phyloP scores from a whole-genome alignment of 2,113 vertebrate genomes.

The Serinus canaria region DNA sequence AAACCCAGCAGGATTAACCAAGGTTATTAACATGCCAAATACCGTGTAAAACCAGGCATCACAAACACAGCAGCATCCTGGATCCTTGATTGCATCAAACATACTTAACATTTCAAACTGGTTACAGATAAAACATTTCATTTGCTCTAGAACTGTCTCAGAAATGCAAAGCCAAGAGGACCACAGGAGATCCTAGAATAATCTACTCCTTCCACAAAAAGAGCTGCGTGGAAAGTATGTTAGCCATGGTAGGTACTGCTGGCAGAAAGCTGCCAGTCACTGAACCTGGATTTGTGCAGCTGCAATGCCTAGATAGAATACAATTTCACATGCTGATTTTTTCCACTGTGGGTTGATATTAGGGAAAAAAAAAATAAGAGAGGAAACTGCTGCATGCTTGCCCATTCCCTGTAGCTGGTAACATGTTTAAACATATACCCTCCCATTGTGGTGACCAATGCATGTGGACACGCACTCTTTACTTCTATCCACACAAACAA shows the following conservation, averaged over 20 bases:
- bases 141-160: neutral
- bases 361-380: neutral
- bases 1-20: neutral
- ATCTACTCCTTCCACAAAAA: neutral
- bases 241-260: neutral
- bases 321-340: neutral
- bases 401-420: neutral
- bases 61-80: neutral
- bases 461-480: neutral
- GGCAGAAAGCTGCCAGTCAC: neutral
- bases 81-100: neutral
- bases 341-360: neutral
- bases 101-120: neutral
- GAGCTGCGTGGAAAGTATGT: neutral
- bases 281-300: neutral
- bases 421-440: neutral
- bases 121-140: neutral
- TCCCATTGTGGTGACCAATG: neutral
- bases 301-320: neutral
- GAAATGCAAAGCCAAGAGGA: neutral
- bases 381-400: neutral
- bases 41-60: neutral
- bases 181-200: neutral
- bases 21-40: conserved; percentile 27
- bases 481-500: neutral